phyloP scores from a whole-genome alignment of 2,113 vertebrate species.

The Gallinago jamesoni region DNA sequence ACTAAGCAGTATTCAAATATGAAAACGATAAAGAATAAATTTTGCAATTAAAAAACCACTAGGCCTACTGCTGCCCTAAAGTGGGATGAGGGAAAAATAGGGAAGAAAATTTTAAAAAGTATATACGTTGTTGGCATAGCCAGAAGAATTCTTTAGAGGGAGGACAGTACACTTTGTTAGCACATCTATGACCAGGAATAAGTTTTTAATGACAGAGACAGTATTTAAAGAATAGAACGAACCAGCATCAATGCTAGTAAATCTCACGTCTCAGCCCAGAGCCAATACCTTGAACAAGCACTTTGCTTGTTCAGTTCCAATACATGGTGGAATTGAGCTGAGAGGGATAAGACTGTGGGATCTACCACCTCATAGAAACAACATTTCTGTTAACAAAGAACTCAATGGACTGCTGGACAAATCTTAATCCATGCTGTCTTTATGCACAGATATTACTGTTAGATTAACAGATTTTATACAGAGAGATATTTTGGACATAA shows the following conservation, averaged over 20 bases:
- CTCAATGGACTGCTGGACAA: background rate
- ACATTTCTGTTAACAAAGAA: background rate
- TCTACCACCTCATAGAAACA: background rate
- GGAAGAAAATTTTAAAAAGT: background rate
- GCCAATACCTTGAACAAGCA: background rate
- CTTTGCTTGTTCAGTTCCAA: background rate
- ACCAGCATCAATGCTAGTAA: background rate
- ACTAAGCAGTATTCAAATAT: background rate
- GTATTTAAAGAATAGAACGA: background rate
- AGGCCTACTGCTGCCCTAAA: background rate
- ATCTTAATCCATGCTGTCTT: background rate
- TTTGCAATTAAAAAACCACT: background rate
- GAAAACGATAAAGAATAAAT: background rate
- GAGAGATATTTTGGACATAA: slow-evolving; percentile 44
- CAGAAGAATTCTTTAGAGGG: background rate
- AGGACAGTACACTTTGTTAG: background rate
- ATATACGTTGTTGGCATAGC: background rate
- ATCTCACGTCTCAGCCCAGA: background rate
- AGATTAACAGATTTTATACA: slow-evolving; percentile 28
- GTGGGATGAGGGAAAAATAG: background rate
- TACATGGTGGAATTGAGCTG: background rate
- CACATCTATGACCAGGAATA: background rate
- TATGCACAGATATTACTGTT: background rate
- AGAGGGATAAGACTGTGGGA: background rate
- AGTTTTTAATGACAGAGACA: background rate